These are phyloP conservation scores for Takifugu ocellatus DNA, from an alignment of 2,797 vertebrate species.

Conservation along the genomic window DNA sequence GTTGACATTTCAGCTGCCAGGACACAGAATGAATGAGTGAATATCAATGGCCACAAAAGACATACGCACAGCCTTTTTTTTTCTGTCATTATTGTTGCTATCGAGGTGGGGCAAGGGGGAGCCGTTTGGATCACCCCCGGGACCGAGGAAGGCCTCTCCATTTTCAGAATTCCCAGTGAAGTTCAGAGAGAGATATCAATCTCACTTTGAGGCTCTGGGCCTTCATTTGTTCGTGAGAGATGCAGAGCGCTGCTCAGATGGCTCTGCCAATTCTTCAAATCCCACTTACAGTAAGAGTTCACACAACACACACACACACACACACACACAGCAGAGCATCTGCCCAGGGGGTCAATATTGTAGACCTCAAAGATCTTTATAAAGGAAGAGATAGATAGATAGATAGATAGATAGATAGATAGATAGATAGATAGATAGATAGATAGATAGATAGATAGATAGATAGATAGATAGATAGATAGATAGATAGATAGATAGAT, in stretches of 20 bases:
- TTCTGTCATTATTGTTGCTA: conserved; percentile 56
- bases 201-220: conserved; percentile 85
- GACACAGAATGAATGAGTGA: conserved; percentile 78
- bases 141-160: conserved; percentile 77
- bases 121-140: conserved; percentile 69
- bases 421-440: too few species aligned
- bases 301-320: conserved; percentile 43
- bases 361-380: conserved; percentile 53
- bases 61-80: conserved; percentile 65
- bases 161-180: conserved; percentile 88
- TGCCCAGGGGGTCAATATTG: conserved; percentile 55
- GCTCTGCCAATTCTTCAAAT: conserved; percentile 86
- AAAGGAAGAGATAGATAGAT: conserved; percentile 63
- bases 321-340: conserved; percentile 44
- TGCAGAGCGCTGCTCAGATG: conserved; percentile 77
- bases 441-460: too few species aligned
- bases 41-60: conserved; percentile 84
- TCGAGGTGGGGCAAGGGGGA: conserved; percentile 53
- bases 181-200: conserved; percentile 88
- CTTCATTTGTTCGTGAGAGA: conserved; percentile 86
- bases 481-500: too few species aligned
- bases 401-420: too few species aligned
- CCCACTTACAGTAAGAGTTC: conserved; percentile 78
- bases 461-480: too few species aligned
- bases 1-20: conserved; percentile 81